Conservation (phyloP, 2,113 vertebrate species). For the Sinocyclocheilus grahami region DNA sequence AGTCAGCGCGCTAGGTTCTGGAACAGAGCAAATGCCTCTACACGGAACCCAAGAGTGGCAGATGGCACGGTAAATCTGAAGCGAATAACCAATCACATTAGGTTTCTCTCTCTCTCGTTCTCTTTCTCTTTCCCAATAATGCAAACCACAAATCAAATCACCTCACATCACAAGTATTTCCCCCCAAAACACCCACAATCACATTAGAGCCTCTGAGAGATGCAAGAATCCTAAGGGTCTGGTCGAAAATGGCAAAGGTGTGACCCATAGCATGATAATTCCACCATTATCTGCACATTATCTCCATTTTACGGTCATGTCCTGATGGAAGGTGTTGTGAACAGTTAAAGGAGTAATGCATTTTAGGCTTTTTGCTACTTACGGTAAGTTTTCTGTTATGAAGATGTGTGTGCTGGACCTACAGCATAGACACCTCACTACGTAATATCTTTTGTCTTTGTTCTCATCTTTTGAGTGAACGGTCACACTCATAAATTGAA, state of each 20-base stretch:
- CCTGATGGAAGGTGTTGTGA: slow-evolving; percentile 1
- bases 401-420: not conserved
- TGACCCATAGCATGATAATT: slow-evolving; percentile 25
- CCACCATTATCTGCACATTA: slow-evolving; percentile 47
- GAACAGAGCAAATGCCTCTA: slow-evolving; percentile 4
- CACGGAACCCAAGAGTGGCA: slow-evolving; percentile 38
- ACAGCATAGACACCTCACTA: not conserved
- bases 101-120: not conserved
- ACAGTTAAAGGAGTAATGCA: not conserved
- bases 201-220: slow-evolving; percentile 42
- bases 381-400: slow-evolving; percentile 23
- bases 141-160: slow-evolving; percentile 52
- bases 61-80: slow-evolving; percentile 51
- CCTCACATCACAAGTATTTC: slow-evolving; percentile 48
- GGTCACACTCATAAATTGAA: slow-evolving; percentile 35
- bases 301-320: not conserved
- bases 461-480: slow-evolving; percentile 32
- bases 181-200: slow-evolving; percentile 40
- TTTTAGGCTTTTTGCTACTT: slow-evolving; percentile 5
- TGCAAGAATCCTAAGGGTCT: slow-evolving; percentile 28
- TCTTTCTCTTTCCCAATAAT: slow-evolving; percentile 10
- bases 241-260: slow-evolving; percentile 40
- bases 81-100: slow-evolving; percentile 41
- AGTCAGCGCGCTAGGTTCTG: not conserved
- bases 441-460: slow-evolving; percentile 23